Conservation (phyloP, 2,888 invertebrate genomes). For the Ischnus inquisitorius region DNA sequence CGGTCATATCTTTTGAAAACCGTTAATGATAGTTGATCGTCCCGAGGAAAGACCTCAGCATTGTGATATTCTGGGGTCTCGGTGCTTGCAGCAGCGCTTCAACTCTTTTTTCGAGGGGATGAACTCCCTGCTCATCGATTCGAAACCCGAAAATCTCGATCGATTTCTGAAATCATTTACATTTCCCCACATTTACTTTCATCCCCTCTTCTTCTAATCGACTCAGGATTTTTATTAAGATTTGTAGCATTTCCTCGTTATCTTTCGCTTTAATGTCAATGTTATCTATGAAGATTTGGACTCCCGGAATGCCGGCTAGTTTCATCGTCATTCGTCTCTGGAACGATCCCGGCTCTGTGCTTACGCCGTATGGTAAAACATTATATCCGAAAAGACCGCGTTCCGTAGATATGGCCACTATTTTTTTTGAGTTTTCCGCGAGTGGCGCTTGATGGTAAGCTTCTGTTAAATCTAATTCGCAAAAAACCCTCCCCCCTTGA, state of each 20-base stretch:
- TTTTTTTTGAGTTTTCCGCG: conserved; percentile 38
- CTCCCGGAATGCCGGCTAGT: conserved; percentile 42
- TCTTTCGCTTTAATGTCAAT: conserved; percentile 31
- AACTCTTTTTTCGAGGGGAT: conserved; percentile 28
- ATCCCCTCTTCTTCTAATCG: conserved; percentile 36
- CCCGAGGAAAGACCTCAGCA: conserved; percentile 41
- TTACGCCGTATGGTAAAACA: conserved; percentile 43
- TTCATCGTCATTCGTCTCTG: conserved; percentile 56
- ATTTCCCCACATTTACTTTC: conserved; percentile 35
- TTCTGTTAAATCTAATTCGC: conserved; percentile 58
- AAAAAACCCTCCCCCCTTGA: conserved; percentile 71
- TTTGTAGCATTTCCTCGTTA: conserved; percentile 23
- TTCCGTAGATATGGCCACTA: conserved; percentile 51
- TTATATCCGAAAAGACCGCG: conserved; percentile 54
- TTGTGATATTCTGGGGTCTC: conserved; percentile 15
- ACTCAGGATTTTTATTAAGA: conserved; percentile 16
- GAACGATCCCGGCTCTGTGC: conserved; percentile 58
- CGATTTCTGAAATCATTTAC: conserved; percentile 29
- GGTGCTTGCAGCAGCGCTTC: conserved; percentile 23
- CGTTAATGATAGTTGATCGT: conserved; percentile 36
- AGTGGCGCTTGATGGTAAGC: conserved; percentile 59
- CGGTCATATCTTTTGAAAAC: conserved; percentile 37
- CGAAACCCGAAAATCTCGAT: conserved; percentile 24
- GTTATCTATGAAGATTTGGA: conserved; percentile 49
- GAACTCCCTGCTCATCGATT: conserved; percentile 33